Evolutionary conservation across 2,888 invertebrate genomes (phyloP).

Genomic region (Brachyptera putata): DNA sequence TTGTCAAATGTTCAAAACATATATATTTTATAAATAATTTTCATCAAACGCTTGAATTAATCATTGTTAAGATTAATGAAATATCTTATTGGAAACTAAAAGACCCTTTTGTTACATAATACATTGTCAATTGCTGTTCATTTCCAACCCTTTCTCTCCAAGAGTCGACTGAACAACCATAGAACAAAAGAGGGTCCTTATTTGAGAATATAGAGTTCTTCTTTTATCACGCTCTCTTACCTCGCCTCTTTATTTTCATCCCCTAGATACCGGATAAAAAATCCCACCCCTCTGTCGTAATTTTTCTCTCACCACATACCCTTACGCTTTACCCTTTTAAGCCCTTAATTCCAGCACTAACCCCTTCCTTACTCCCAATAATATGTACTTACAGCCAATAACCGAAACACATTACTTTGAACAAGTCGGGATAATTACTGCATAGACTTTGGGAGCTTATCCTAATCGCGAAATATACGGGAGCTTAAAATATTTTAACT

Average conservation of each 20-base stretch:
- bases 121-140: too few species aligned
- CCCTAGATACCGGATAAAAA: not conserved
- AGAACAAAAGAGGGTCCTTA: too few species aligned
- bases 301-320: constrained; percentile 18
- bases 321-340: constrained; percentile 11
- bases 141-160: too few species aligned
- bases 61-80: too few species aligned
- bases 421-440: not conserved
- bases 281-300: not conserved
- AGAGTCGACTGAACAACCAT: too few species aligned
- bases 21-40: too few species aligned
- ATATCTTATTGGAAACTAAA: too few species aligned
- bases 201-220: too few species aligned
- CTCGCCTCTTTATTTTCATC: not conserved
- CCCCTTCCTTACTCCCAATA: constrained; percentile 17
- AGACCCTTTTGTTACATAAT: too few species aligned
- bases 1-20: too few species aligned
- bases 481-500: not conserved
- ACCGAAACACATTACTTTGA: not conserved
- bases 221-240: too few species aligned
- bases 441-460: constrained; percentile 10
- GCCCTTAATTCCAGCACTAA: constrained; percentile 19
- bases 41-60: too few species aligned
- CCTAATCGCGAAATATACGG: not conserved
- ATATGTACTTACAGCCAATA: constrained; percentile 10